These are phyloP conservation scores for Eupsittula cactorum DNA, from an alignment of 2,113 vertebrate genomes.

Conservation along the genomic window DNA sequence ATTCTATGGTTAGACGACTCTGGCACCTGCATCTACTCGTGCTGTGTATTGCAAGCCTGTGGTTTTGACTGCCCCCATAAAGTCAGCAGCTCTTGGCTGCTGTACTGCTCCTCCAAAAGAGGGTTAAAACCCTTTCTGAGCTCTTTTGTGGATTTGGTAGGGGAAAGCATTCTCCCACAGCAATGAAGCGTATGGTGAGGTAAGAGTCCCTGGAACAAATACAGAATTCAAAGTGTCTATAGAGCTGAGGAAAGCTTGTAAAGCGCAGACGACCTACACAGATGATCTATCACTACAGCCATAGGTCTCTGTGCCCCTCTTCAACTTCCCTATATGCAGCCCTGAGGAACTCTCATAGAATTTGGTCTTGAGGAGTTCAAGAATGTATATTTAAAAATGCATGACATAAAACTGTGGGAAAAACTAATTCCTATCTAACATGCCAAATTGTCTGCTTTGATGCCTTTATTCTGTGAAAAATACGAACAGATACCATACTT, in stretches of 20 bases:
- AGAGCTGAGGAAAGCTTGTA: neutral
- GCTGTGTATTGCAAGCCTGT: neutral
- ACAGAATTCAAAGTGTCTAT: neutral
- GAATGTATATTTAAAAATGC: neutral
- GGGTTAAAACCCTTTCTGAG: neutral
- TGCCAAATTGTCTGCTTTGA: neutral
- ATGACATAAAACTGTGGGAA: neutral
- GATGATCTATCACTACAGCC: neutral
- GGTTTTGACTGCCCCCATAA: rapidly evolving
- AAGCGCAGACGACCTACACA: neutral
- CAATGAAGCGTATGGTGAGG: neutral
- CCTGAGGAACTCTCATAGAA: rapidly evolving
- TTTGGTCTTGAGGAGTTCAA: neutral
- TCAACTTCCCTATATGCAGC: neutral
- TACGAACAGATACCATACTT: neutral
- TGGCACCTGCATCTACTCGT: neutral
- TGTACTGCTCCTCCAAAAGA: neutral
- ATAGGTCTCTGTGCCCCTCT: neutral
- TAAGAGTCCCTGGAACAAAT: neutral
- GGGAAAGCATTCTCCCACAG: neutral
- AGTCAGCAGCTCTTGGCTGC: neutral
- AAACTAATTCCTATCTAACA: neutral
- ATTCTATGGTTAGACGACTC: neutral
- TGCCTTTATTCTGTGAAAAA: neutral
- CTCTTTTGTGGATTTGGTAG: neutral